Evolutionary conservation across 2,888 invertebrate species (phyloP).

Genomic region (Synergus itoensis): DNA sequence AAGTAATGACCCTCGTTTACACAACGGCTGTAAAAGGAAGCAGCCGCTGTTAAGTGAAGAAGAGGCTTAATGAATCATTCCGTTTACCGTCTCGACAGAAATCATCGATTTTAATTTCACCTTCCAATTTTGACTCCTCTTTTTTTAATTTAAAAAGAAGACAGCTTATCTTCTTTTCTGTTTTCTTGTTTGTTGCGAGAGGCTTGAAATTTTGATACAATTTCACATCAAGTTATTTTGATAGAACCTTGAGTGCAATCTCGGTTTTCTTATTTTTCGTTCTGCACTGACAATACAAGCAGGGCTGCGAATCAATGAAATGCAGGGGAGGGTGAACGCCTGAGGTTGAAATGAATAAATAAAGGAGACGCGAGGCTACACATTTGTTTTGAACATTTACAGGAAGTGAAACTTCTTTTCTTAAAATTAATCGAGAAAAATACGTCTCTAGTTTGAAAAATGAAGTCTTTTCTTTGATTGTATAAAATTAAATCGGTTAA

Average conservation of each 20-base stretch:
- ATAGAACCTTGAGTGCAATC: conserved; percentile 26
- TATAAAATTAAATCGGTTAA: background rate
- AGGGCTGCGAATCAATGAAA: conserved; percentile 39
- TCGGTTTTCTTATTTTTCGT: conserved; percentile 30
- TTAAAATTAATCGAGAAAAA: background rate
- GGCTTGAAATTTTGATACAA: background rate
- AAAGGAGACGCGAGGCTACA: conserved; percentile 26
- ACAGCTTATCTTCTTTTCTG: background rate
- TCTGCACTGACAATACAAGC: background rate
- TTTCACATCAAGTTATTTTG: conserved; percentile 12
- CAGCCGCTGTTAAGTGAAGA: conserved; percentile 34
- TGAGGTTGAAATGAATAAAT: conserved; percentile 41
- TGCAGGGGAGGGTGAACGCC: conserved; percentile 31
- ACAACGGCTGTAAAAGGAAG: conserved; percentile 40
- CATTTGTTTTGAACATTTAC: conserved; percentile 33
- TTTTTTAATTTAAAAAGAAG: background rate
- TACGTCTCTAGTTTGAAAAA: background rate
- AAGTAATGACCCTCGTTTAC: conserved; percentile 41
- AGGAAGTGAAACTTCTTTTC: background rate
- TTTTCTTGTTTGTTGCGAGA: background rate
- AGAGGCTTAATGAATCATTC: conserved; percentile 37
- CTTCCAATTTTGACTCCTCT: background rate
- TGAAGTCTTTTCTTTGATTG: background rate
- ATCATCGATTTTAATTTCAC: conserved; percentile 20
- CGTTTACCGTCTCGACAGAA: conserved; percentile 28